phyloP scores from a whole-genome alignment of 35 echinoderm and acorn worm species.

The Eucidaris tribuloides region DNA sequence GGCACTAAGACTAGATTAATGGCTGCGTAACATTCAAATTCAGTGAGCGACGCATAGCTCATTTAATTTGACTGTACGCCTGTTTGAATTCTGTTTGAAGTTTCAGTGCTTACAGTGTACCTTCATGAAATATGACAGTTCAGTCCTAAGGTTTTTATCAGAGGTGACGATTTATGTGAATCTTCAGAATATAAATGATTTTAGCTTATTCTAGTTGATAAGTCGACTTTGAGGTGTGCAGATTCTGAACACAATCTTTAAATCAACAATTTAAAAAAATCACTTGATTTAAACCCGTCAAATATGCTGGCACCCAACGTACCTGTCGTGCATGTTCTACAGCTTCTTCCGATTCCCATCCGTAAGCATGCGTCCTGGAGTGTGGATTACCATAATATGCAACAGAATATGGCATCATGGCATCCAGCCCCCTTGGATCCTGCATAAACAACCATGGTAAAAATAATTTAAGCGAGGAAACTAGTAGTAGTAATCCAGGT shows the following conservation, averaged over 20 bases:
- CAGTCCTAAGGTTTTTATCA: too few relatives aligned
- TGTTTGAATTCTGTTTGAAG: too few relatives aligned
- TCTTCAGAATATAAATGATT: not conserved
- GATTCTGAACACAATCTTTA: not conserved
- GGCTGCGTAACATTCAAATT: too few relatives aligned
- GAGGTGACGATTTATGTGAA: too few relatives aligned
- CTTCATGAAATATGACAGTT: too few relatives aligned
- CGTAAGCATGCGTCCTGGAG: constrained; percentile 93
- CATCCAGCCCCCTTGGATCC: constrained; percentile 95
- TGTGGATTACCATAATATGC: constrained; percentile 96
- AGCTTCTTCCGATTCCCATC: constrained; percentile 93
- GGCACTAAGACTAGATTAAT: too few relatives aligned
- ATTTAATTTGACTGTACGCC: too few relatives aligned
- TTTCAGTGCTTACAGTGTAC: too few relatives aligned
- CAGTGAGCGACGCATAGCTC: too few relatives aligned
- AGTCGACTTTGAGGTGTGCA: not conserved
- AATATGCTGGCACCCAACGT: not conserved
- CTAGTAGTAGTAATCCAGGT: not conserved
- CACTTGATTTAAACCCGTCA: not conserved
- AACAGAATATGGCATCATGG: constrained; percentile 94
- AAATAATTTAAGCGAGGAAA: not conserved
- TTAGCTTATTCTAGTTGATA: not conserved
- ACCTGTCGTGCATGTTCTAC: constrained; percentile 88
- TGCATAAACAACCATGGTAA: constrained; percentile 11
- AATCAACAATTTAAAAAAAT: not conserved